Base-by-base conservation (phyloP, 2,113 vertebrate genomes). In the Scytalopus superciliaris region DNA sequence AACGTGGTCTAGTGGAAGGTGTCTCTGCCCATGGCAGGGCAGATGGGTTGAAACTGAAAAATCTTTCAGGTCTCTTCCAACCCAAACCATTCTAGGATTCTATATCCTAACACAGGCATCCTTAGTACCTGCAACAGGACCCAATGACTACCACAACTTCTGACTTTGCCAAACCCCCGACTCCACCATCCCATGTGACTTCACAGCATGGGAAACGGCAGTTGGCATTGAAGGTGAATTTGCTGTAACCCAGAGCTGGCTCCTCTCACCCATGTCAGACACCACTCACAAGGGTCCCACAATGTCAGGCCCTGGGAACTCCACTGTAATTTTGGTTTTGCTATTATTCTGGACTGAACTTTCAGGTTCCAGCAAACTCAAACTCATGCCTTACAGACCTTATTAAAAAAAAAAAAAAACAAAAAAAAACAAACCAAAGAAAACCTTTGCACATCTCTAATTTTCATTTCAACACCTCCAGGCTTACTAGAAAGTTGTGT, bases 401-500 rank as follows among this genome's bases (percentile, higher is more conserved):
- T 64, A 78, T 92, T 77, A 42, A 45, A 42, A 45, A 31, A 68
- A 59, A 53, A 13, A 17, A 15, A 10, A 23, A 31, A 19, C 9
- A 37, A 22, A 10, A 19, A 19, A 27, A 37, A 14, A 27, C 24
- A 9, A 7, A 5, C 3, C 19, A 55, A 31, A 31, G 3, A 67
- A 52, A 23, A 40, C 27, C 64, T 88, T 88, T 92, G 47, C 57
- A 62, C 25, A 52, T 77, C 52, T 91, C 85, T 90, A 74, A 90
- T 96, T 95, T 95, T 85, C 59, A 94, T 95, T 89, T 86, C 76
- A 89, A 47, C 92, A 94, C 85, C 94, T 97, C 89, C 91, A 83
- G 95, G 87, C 77, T 93, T 83, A 93, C 77, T 89, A 93, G 92
- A 87, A 89, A 94, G 72, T 56, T 77, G 67, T 85, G 82, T 95